These are phyloP conservation scores for Parnassius mnemosyne DNA, from an alignment of 2,888 invertebrate species.

Conservation along the genomic window DNA sequence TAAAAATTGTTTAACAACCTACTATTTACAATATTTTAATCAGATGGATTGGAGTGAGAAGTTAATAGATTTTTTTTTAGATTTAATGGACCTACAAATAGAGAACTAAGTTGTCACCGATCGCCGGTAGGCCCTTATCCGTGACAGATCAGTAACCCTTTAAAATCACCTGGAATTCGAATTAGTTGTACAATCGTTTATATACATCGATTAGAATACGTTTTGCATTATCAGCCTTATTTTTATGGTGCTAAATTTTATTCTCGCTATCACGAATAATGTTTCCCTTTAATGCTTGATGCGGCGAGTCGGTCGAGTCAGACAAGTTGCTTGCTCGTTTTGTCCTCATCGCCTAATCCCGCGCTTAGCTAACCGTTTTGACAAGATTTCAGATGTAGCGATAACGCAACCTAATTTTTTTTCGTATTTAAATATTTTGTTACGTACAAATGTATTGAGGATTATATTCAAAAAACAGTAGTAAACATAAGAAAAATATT, in stretches of 20 bases:
- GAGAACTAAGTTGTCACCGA: conserved; percentile 74
- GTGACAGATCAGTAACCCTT: conserved; percentile 75
- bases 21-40: conserved; percentile 26
- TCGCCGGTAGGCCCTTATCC: conserved; percentile 68
- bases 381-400: conserved; percentile 70
- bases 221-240: conserved; percentile 43
- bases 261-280: conserved; percentile 25
- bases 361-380: conserved; percentile 78
- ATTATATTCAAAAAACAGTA: no score
- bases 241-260: conserved; percentile 28
- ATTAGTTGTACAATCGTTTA: conserved; percentile 55
- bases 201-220: conserved; percentile 37
- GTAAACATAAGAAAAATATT: no score
- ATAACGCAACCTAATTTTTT: conserved; percentile 48
- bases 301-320: conserved; percentile 42
- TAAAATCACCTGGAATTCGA: conserved; percentile 69
- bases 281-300: conserved; percentile 29
- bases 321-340: conserved; percentile 67
- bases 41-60: conserved; percentile 30
- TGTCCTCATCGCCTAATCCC: conserved; percentile 72
- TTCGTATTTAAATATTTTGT: conserved; percentile 36
- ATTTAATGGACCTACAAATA: conserved; percentile 68
- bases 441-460: neutral
- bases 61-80: conserved; percentile 41
- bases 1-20: conserved; percentile 16